These are phyloP conservation scores for Drosophila kepulauana DNA, from an alignment of 1,140 invertebrate species.

Conservation along the genomic window DNA sequence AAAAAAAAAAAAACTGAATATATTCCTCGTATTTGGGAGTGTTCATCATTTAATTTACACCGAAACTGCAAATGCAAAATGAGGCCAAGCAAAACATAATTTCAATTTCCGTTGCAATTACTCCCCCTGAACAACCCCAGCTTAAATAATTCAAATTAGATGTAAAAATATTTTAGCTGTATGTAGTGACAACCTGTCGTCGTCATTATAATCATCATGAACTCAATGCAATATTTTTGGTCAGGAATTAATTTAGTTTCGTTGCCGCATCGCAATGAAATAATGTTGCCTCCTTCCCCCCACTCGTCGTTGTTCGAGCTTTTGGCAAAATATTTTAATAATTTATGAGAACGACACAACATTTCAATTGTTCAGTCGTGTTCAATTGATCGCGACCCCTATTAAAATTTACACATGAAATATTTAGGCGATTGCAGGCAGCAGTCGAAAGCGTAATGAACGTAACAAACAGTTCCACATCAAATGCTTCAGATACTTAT, in stretches of 20 bases:
- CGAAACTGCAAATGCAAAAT: constrained; percentile 48
- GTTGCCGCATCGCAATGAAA: background rate
- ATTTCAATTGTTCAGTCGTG: constrained; percentile 20
- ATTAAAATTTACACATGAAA: constrained; percentile 28
- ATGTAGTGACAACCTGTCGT: constrained; percentile 18
- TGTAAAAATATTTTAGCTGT: constrained; percentile 32
- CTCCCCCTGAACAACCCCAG: constrained; percentile 12
- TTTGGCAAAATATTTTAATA: constrained; percentile 38
- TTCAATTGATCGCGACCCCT: constrained; percentile 29
- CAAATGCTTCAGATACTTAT: background rate
- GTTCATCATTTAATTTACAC: constrained; percentile 44
- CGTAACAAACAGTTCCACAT: constrained; percentile 7
- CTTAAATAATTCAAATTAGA: constrained; percentile 74
- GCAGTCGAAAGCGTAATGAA: background rate
- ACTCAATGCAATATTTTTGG: constrained; percentile 22
- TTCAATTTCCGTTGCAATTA: constrained; percentile 80
- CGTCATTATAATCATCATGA: constrained; percentile 46
- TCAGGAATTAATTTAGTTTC: constrained; percentile 42
- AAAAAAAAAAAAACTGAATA: constrained; percentile 36
- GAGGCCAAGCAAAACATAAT: constrained; percentile 70
- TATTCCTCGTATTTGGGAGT: background rate
- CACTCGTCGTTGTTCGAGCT: background rate
- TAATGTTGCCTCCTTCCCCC: background rate
- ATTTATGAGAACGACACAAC: constrained; percentile 32
- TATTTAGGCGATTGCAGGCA: constrained; percentile 33